phyloP scores from a whole-genome alignment of 2,113 vertebrate species.

The Petromus typicus region DNA sequence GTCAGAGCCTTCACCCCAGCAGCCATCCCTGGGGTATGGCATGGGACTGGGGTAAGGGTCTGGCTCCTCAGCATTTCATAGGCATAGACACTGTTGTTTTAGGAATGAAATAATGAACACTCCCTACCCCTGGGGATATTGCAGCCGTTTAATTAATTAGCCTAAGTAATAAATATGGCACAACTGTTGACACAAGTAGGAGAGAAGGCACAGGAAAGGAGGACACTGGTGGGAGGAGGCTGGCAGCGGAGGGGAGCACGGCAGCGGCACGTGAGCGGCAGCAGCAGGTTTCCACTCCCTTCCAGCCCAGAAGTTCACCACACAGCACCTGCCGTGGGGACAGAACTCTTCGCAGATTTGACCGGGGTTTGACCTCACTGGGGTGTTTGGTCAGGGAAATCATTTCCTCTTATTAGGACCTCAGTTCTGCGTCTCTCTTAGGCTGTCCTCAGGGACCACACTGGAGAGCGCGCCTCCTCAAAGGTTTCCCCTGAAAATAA shows the following conservation, averaged over 20 bases:
- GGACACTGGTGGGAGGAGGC: accelerated
- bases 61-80: accelerated
- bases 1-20: background rate
- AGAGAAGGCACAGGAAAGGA: too few relatives aligned
- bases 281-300: background rate
- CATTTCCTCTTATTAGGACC: too few relatives aligned
- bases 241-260: accelerated
- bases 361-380: background rate
- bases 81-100: accelerated
- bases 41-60: too few relatives aligned
- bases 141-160: too few relatives aligned
- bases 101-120: background rate
- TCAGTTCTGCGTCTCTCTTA: background rate
- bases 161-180: accelerated
- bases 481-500: background rate
- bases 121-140: background rate
- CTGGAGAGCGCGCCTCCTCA: background rate
- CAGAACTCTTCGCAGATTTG: too few relatives aligned
- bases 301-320: background rate
- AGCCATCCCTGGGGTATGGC: accelerated
- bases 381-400: too few relatives aligned
- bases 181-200: accelerated
- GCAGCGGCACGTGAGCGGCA: background rate
- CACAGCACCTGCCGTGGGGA: background rate
- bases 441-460: background rate